Evolutionary conservation across 2,888 invertebrate species (phyloP).

Genomic region (Sialis lutaria): DNA sequence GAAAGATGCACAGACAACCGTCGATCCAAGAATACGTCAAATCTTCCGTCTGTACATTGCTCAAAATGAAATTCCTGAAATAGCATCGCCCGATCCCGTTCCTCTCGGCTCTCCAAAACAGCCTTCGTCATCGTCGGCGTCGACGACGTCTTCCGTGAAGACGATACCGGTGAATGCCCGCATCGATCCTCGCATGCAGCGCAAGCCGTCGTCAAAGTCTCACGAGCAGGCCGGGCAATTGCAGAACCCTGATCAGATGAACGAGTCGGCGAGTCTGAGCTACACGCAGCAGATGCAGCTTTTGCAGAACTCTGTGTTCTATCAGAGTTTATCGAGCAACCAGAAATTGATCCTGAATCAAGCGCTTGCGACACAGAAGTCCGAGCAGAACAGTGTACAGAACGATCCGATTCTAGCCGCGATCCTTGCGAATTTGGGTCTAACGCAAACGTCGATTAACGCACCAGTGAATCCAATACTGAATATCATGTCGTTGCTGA

Average conservation of each 20-base stretch:
- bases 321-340: slow-evolving; percentile 50
- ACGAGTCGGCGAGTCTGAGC: slow-evolving; percentile 23
- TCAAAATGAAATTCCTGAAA: slow-evolving; percentile 38
- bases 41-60: slow-evolving; percentile 48
- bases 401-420: slow-evolving; percentile 38
- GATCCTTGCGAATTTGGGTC: slow-evolving; percentile 42
- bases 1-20: slow-evolving; percentile 49
- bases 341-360: slow-evolving; percentile 56
- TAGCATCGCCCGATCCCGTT: slow-evolving; percentile 26
- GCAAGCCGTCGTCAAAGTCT: not conserved
- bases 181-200: slow-evolving; percentile 5
- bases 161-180: slow-evolving; percentile 1
- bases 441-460: slow-evolving; percentile 11
- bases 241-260: slow-evolving; percentile 14
- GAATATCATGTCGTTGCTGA: slow-evolving; percentile 2
- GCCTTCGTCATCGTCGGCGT: slow-evolving; percentile 14
- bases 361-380: slow-evolving; percentile 42
- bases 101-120: slow-evolving; percentile 27
- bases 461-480: slow-evolving; percentile 5
- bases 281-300: slow-evolving; percentile 44
- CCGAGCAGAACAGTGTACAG: slow-evolving; percentile 40
- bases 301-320: slow-evolving; percentile 50
- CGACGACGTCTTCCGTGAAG: slow-evolving; percentile 18
- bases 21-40: slow-evolving; percentile 60
- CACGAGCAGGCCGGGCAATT: not conserved